These are phyloP conservation scores for Aegithalos caudatus DNA, from an alignment of 2,113 vertebrate genomes.

Conservation along the genomic window DNA sequence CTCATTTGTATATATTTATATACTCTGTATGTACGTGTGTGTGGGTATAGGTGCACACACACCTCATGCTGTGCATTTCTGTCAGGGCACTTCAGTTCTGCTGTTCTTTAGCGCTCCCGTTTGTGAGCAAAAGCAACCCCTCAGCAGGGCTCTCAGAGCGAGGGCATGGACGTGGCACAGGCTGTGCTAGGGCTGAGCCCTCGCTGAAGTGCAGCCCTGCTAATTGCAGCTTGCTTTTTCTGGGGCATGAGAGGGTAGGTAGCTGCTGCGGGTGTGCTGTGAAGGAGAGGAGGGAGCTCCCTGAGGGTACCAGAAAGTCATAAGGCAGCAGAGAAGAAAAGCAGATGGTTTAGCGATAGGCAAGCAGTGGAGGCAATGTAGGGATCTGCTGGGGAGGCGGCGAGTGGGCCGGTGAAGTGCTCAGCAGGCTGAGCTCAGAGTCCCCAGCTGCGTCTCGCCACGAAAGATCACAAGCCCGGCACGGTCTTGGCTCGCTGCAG, in stretches of 20 bases:
- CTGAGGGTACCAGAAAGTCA: background rate
- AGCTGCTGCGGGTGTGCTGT: background rate
- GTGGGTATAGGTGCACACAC: slow-evolving; percentile 55
- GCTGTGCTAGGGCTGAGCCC: background rate
- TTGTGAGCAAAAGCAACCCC: background rate
- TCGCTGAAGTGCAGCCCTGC: background rate
- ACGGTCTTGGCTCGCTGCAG: slow-evolving; percentile 4
- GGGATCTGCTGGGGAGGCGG: background rate
- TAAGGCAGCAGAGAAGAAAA: background rate
- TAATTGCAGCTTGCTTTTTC: background rate
- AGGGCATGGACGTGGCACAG: background rate
- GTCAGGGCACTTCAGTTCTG: slow-evolving; percentile 60
- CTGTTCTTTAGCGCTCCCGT: slow-evolving; percentile 26
- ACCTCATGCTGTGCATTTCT: slow-evolving; percentile 72
- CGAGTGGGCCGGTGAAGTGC: slow-evolving; percentile 50
- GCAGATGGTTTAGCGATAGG: background rate
- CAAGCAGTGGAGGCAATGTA: background rate
- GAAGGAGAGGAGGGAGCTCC: background rate
- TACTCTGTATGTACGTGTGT: slow-evolving; percentile 63
- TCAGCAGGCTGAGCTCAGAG: slow-evolving; percentile 55
- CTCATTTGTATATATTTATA: slow-evolving; percentile 75
- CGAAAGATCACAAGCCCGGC: background rate
- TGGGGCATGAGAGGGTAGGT: background rate
- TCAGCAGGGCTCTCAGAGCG: background rate
- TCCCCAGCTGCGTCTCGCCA: slow-evolving; percentile 43